Conservation (phyloP, 1,140 invertebrate species). For the Anastrepha ludens region DNA sequence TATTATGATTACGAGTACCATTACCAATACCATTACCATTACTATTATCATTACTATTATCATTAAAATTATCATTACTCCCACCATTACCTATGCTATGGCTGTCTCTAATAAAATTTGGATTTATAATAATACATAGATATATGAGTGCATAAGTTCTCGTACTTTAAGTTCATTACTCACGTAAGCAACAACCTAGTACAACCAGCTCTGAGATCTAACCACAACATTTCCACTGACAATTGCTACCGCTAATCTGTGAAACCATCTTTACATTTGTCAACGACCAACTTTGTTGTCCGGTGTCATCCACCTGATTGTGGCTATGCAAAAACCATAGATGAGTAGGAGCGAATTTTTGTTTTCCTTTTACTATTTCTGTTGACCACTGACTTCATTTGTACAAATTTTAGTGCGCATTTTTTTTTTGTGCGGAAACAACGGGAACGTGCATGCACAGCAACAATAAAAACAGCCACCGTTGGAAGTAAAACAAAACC, state of each 20-base stretch:
- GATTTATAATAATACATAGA: no score
- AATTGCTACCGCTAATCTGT: constrained; percentile 9
- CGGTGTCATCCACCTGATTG: constrained; percentile 44
- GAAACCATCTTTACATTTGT: constrained; percentile 11
- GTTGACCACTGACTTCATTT: background rate
- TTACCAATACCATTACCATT: no score
- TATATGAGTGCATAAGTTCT: no score
- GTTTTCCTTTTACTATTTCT: background rate
- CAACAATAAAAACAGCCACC: background rate
- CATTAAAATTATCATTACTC: no score
- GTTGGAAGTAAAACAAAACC: background rate
- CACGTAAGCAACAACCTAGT: no score
- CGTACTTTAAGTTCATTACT: no score
- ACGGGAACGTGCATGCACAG: background rate
- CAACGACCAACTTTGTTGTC: constrained; percentile 29
- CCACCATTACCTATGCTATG: no score
- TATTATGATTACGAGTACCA: no score
- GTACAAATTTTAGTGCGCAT: background rate
- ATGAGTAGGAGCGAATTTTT: background rate
- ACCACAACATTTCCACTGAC: no score
- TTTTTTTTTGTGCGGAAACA: background rate
- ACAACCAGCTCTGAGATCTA: no score
- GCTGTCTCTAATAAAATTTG: no score
- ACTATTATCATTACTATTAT: no score
- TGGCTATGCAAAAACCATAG: constrained; percentile 24